These are phyloP conservation scores for Aphelocoma californica DNA, from an alignment of 2,797 vertebrate genomes.

Conservation along the genomic window DNA sequence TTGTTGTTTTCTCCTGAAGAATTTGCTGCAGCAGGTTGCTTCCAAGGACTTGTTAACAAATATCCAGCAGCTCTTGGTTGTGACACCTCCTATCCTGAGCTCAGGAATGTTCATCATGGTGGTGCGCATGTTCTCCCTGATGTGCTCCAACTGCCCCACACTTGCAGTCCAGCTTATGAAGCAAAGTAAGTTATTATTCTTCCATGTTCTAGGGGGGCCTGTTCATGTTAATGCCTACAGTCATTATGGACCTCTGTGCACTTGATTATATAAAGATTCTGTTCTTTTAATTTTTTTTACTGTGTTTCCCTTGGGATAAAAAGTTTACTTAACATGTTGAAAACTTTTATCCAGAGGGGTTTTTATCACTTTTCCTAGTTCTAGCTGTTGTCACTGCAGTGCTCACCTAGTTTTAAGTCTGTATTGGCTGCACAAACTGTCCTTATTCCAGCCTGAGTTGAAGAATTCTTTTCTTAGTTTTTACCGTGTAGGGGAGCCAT, in stretches of 20 bases:
- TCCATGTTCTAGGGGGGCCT: not conserved
- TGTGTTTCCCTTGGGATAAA: not conserved
- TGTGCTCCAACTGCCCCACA: conserved; percentile 98
- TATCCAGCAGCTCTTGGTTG: conserved; percentile 96
- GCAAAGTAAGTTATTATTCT: conserved; percentile 86
- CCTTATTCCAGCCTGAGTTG: not conserved
- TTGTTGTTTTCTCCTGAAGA: conserved; percentile 76
- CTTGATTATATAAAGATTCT: not conserved
- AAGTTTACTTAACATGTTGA: not conserved
- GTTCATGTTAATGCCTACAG: not conserved
- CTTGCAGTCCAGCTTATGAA: conserved; percentile 99
- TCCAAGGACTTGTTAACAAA: conserved; percentile 97
- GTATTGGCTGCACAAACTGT: not conserved
- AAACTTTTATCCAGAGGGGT: not conserved
- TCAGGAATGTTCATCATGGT: conserved; percentile 99
- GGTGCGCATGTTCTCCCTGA: conserved; percentile 98
- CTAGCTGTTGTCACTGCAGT: not conserved
- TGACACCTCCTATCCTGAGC: conserved; percentile 97
- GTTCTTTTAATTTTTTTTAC: not conserved
- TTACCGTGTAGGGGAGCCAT: not conserved
- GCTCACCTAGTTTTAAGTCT: not conserved
- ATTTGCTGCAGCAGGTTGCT: conserved; percentile 97
- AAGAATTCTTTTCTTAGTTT: not conserved
- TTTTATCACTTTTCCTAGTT: not conserved
- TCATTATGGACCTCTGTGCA: not conserved